Evolutionary conservation across 2,797 vertebrate species (phyloP).

Genomic region (Rousettus madagascariensis): DNA sequence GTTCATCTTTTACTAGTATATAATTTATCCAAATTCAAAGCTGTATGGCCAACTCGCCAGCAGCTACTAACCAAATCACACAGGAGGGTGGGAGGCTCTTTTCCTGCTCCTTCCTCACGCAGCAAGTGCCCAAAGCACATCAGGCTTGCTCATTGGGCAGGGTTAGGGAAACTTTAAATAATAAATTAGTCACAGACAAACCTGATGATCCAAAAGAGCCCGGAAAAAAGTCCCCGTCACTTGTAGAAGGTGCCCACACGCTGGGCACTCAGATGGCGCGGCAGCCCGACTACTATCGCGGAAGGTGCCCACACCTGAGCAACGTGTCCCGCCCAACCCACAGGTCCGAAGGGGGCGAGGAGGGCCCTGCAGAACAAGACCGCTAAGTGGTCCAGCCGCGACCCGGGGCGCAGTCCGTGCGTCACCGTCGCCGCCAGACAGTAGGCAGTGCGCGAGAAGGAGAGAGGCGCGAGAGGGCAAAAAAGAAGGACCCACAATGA

Average conservation of each 20-base stretch:
- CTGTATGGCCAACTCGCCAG: background rate
- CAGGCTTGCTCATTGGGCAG: background rate
- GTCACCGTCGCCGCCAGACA: background rate
- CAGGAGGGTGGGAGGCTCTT: background rate
- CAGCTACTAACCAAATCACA: background rate
- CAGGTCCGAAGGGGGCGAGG: background rate
- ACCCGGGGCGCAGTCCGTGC: background rate
- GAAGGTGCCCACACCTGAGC: constrained; percentile 12
- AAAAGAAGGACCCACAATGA: background rate
- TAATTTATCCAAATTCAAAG: background rate
- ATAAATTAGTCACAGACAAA: background rate
- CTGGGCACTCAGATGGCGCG: background rate
- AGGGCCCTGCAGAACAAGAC: background rate
- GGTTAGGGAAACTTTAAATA: background rate
- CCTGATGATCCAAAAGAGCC: constrained; percentile 20
- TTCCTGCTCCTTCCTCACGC: background rate
- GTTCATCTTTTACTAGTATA: background rate
- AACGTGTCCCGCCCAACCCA: background rate
- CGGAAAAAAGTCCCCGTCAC: background rate
- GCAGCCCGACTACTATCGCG: background rate
- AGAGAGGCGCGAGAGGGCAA: background rate
- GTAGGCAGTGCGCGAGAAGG: background rate
- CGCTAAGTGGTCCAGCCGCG: background rate
- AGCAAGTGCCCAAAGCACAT: constrained; percentile 9
- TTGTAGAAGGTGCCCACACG: background rate